Conservation (phyloP, 2,797 vertebrate genomes). For the Paguma larvata region DNA sequence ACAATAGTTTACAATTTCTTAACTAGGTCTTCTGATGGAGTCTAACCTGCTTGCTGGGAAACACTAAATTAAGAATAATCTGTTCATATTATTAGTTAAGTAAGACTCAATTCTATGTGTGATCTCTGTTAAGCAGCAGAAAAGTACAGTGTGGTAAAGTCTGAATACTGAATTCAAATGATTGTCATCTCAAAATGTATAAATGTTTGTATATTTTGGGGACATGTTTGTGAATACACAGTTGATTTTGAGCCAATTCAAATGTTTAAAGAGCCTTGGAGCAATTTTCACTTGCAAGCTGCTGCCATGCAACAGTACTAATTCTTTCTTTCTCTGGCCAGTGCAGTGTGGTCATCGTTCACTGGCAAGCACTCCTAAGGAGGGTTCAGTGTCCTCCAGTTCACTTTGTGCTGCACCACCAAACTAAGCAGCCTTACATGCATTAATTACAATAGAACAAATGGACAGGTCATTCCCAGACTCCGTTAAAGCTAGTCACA, state of each 20-base stretch:
- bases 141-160: background rate
- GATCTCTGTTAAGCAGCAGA: background rate
- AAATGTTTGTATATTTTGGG: background rate
- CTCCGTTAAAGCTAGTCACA: background rate
- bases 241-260: slow-evolving; percentile 29
- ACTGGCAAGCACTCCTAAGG: background rate
- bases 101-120: background rate
- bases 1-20: background rate
- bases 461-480: background rate
- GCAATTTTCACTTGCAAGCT: slow-evolving; percentile 29
- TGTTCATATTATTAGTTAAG: background rate
- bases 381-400: background rate
- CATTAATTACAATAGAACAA: background rate
- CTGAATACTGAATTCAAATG: background rate
- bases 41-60: background rate
- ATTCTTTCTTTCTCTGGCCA: background rate
- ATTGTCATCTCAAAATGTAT: background rate
- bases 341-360: background rate
- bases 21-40: background rate
- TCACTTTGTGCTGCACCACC: background rate
- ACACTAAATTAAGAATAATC: background rate
- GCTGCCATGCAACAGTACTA: background rate
- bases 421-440: background rate
- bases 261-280: slow-evolving; percentile 22
- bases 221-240: background rate